Evolutionary conservation across 2,888 invertebrate species (phyloP).

Genomic region (Agrochola circellaris): DNA sequence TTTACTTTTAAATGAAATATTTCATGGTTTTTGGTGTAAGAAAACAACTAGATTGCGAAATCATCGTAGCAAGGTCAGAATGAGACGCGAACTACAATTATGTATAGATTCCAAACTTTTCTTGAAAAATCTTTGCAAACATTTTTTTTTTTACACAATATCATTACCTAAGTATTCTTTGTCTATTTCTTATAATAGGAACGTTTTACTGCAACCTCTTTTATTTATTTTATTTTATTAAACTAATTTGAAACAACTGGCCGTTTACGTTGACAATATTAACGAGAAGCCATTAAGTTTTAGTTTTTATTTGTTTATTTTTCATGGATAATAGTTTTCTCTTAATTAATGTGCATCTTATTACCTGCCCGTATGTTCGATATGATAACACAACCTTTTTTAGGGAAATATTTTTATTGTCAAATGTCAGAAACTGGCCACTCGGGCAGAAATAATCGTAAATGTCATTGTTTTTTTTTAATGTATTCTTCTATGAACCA

Average conservation of each 20-base stretch:
- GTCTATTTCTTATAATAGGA: not conserved
- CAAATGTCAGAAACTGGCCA: not conserved
- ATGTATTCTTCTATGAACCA: constrained; percentile 1
- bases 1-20: constrained; percentile 32
- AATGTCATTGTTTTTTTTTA: not conserved
- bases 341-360: too few species aligned
- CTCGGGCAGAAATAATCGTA: not conserved
- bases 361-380: too few species aligned
- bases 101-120: not conserved
- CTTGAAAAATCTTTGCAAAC: not conserved
- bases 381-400: not conserved
- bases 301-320: not conserved
- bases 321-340: not conserved
- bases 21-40: not conserved
- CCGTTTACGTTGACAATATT: not conserved
- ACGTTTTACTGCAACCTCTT: constrained; percentile 2
- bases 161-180: not conserved
- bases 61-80: not conserved
- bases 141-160: not conserved
- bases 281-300: not conserved
- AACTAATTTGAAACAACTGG: not conserved
- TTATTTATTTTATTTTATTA: not conserved
- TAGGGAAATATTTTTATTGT: too few species aligned
- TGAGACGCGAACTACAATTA: not conserved
- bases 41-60: not conserved